A percentile compares a stretch with the other conserved stretches of the same genome.
Conservation (phyloP, 2,797 vertebrate genomes). For the Sebastes wilsoni region DNA sequence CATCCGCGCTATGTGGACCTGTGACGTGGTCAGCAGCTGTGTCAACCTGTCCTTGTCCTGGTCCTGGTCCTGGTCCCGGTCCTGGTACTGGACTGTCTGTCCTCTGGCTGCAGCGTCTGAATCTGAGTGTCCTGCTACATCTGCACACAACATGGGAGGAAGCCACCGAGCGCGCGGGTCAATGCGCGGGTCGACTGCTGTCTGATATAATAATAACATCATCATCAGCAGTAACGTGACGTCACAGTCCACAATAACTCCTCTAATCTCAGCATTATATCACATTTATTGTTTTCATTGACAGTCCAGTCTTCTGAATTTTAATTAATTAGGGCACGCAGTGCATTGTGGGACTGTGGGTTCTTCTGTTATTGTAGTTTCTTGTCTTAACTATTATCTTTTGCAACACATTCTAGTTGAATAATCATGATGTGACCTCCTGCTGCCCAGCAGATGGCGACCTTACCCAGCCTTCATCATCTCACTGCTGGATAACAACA, state of each 20-base stretch:
- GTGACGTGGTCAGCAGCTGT: slow-evolving; percentile 31
- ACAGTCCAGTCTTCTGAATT: neutral
- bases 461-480: neutral
- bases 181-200: neutral
- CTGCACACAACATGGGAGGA: neutral
- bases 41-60: neutral
- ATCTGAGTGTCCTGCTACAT: neutral
- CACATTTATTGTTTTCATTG: neutral
- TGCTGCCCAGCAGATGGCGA: slow-evolving; percentile 24
- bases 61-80: too few species aligned
- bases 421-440: neutral
- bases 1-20: neutral
- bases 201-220: neutral
- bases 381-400: neutral
- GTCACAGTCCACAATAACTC: too few species aligned
- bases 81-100: neutral
- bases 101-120: neutral
- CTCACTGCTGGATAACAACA: neutral
- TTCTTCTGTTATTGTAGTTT: neutral
- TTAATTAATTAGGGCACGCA: neutral
- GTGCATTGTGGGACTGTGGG: neutral
- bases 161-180: too few species aligned
- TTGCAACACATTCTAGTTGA: neutral
- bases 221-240: neutral
- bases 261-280: too few species aligned